Evolutionary conservation across 2,797 vertebrate genomes (phyloP).

Genomic region (Pagetopsis macropterus): DNA sequence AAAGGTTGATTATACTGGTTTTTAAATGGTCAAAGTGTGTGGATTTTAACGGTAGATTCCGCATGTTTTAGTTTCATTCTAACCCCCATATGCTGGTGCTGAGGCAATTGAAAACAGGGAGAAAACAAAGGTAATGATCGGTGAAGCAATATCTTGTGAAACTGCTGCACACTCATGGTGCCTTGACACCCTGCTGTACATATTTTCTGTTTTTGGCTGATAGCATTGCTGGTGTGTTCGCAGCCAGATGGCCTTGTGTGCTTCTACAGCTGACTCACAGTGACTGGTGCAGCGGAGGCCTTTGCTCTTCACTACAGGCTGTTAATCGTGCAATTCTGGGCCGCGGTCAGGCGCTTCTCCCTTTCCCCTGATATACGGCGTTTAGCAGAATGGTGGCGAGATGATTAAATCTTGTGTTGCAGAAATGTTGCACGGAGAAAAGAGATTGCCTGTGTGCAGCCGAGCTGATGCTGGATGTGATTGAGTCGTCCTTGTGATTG

Average conservation of each 20-base stretch:
- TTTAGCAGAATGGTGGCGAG: slow-evolving; percentile 51
- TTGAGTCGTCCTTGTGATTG: slow-evolving; percentile 74
- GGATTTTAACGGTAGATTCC: neutral
- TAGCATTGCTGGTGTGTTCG: slow-evolving; percentile 42
- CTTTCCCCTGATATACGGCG: slow-evolving; percentile 37
- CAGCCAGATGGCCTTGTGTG: slow-evolving; percentile 64
- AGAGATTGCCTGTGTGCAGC: slow-evolving; percentile 52
- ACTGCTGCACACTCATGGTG: slow-evolving; percentile 42
- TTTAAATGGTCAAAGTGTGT: neutral
- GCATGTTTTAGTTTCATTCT: neutral
- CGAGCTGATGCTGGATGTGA: slow-evolving; percentile 62
- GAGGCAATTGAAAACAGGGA: neutral
- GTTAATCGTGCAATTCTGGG: slow-evolving; percentile 68
- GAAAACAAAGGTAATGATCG: neutral
- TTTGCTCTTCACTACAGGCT: slow-evolving; percentile 45
- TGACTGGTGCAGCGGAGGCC: slow-evolving; percentile 54
- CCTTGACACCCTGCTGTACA: slow-evolving; percentile 40
- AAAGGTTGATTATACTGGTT: neutral
- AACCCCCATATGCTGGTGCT: neutral
- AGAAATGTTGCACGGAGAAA: slow-evolving; percentile 49
- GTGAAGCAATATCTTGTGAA: slow-evolving; percentile 40
- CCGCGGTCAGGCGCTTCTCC: slow-evolving; percentile 40
- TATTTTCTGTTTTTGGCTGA: slow-evolving; percentile 57
- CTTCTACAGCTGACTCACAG: slow-evolving; percentile 71
- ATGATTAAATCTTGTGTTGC: slow-evolving; percentile 63